Conservation (phyloP, 1,140 invertebrate genomes). For the Sweltsa coloradensis region DNA sequence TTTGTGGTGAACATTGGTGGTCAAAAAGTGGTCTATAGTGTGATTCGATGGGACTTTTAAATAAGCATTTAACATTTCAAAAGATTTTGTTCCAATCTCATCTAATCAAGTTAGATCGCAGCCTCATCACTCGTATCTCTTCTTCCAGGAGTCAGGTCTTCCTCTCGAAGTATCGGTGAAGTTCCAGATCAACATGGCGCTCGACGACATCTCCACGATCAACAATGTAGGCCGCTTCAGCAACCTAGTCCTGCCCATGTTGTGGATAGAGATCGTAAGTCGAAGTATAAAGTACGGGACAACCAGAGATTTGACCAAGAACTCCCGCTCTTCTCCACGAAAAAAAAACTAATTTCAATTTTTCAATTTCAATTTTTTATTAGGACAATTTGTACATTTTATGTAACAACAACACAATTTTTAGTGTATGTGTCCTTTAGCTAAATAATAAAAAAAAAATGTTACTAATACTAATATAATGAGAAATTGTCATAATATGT, state of each 20-base stretch:
- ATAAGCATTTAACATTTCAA: too few species aligned
- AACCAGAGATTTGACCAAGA: not conserved
- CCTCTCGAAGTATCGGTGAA: constrained; percentile 58
- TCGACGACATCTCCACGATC: constrained; percentile 49
- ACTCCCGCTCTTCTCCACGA: not conserved
- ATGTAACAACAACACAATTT: too few species aligned
- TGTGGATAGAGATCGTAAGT: constrained; percentile 80
- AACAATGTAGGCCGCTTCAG: constrained; percentile 45
- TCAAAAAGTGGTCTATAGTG: too few species aligned
- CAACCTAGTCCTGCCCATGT: constrained; percentile 53
- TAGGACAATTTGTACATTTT: too few species aligned
- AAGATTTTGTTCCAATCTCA: too few species aligned
- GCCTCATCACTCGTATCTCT: not conserved
- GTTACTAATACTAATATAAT: not conserved
- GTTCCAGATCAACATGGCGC: constrained; percentile 74
- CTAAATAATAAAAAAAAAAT: constrained; percentile 2
- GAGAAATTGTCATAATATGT: too few species aligned
- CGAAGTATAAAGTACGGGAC: not conserved
- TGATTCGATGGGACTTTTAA: too few species aligned
- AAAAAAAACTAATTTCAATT: constrained; percentile 4
- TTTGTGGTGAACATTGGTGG: too few species aligned
- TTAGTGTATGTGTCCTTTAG: too few species aligned
- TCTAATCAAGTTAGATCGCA: not conserved
- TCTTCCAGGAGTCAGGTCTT: constrained; percentile 49
- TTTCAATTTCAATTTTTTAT: too few species aligned